Base-by-base conservation (phyloP, 2,888 invertebrate species). In the Tetropium fuscum region DNA sequence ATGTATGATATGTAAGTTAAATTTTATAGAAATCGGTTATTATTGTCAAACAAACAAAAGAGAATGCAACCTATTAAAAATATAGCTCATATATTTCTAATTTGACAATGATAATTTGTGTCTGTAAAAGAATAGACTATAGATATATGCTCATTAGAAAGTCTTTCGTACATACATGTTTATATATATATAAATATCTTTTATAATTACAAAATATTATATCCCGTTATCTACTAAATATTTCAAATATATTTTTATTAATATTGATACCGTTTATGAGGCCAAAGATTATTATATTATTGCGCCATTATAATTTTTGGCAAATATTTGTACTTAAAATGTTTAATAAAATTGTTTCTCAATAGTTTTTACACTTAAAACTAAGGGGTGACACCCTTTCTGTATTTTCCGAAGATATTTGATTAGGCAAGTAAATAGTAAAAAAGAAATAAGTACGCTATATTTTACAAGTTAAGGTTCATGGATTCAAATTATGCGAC, bases 231-330 rank as follows among this genome's bases (percentile, higher is more conserved):
- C 10, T 11, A 19, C 11, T 47, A 10, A 32, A 32, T 32, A 32
- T 10, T 19, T 19, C 18, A 19, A 45, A 32, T 20, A n/a, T 15
- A 19, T 38, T 18, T 44, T 27, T 25, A 47, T 20, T 4, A 5
- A n/a, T 41, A 13, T 3, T 19, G 20, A 34, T 44, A 16, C 34
- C 20, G 32, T 43, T 53, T 27, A 11, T 27, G 18, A 47, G 47
- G 38, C 47, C 55, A 55, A 54, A 45, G 55, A 55, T 40, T 38
- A 20, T 16, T 38, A 3, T 47, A 47, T 25, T 47, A 47, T 18
- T 47, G 47, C 40, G 55, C 55, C 55, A 55, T 55, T 18, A n/a
- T 47, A 34, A 30, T 32, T 40, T 53, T 47, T 45, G 8, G 20
- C 36, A 45, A 15, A 18, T 45, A 34, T 36, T n/a, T 36, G 34